Conservation (phyloP, 2,797 vertebrate species). For the Octomys mimax region DNA sequence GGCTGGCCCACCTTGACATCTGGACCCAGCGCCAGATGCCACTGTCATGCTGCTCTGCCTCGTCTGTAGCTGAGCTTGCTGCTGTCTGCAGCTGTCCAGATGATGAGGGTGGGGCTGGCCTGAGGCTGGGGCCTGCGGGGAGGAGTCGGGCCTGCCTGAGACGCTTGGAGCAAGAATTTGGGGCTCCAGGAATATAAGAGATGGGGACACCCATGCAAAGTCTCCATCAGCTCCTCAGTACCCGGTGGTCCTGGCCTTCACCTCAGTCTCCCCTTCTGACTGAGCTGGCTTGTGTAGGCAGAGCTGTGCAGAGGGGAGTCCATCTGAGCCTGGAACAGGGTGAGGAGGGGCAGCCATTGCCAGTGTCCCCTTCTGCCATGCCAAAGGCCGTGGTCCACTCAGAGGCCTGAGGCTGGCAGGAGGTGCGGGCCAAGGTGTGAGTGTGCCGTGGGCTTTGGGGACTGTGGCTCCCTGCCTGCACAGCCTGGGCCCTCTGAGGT, state of each 20-base stretch:
- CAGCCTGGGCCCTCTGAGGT: neutral
- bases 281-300: neutral
- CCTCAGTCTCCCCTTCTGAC: neutral
- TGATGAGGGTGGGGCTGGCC: neutral
- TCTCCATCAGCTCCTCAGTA: neutral
- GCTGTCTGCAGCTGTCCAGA: constrained; percentile 21
- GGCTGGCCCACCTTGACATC: neutral
- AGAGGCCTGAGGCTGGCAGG: neutral
- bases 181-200: neutral
- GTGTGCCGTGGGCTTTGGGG: neutral
- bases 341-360: neutral
- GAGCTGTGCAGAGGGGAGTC: neutral
- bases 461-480: neutral
- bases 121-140: neutral
- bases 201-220: fast-evolving
- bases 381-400: neutral
- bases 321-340: fast-evolving
- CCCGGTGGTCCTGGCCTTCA: fast-evolving
- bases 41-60: neutral
- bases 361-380: neutral
- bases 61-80: neutral
- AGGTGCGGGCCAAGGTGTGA: neutral
- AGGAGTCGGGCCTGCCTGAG: neutral
- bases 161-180: neutral
- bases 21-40: fast-evolving